A percentile compares a stretch with the other conserved stretches of the same genome.
Evolutionary conservation across 1,140 invertebrate genomes (phyloP).

Genomic region (Pristionchus pacificus): DNA sequence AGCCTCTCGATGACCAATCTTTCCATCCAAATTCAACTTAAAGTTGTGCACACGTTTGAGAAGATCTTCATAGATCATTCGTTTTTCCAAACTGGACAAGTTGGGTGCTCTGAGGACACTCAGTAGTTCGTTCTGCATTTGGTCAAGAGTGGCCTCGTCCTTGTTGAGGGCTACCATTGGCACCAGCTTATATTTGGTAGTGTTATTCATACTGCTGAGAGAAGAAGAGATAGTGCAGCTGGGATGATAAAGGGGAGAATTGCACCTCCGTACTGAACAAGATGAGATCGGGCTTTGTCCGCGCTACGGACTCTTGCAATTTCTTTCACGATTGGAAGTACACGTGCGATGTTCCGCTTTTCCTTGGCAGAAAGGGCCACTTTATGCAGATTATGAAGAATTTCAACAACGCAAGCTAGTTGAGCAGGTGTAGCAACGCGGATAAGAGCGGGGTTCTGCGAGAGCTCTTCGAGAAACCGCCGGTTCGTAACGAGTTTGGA

Average conservation of each 20-base stretch:
- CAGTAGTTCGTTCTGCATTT: not conserved
- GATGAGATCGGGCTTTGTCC: not conserved
- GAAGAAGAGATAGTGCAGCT: not conserved
- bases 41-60: not conserved
- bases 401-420: not conserved
- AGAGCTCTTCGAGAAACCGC: not conserved
- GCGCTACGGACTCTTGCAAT: not conserved
- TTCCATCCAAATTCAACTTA: not conserved
- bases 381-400: not conserved
- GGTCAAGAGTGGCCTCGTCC: not conserved
- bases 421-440: not conserved
- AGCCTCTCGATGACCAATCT: no score
- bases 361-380: not conserved
- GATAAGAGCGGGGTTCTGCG: not conserved
- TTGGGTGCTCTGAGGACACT: not conserved
- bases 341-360: not conserved
- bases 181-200: not conserved
- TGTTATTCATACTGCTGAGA: not conserved
- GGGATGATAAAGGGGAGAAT: not conserved
- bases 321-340: not conserved
- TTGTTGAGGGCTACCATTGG: not conserved
- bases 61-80: not conserved
- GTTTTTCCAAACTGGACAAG: not conserved
- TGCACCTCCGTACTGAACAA: not conserved
- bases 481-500: not conserved